Percentiles rank a stretch among this genome's conserved stretches.
These are phyloP conservation scores for Enoplosus armatus DNA, from an alignment of 2,797 vertebrate species.

Conservation along the genomic window DNA sequence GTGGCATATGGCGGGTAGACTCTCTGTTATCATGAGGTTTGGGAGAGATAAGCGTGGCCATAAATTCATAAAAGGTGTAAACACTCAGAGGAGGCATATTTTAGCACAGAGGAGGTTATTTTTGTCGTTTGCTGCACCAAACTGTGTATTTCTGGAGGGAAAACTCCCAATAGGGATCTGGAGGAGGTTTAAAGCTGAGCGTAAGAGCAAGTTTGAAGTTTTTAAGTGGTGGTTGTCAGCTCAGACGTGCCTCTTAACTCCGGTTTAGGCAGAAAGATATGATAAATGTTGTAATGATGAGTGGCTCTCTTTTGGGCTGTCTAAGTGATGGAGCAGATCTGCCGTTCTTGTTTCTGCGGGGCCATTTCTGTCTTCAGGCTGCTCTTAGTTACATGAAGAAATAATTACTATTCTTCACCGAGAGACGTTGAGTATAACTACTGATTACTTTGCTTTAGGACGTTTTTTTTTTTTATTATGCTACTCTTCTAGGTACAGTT, in stretches of 20 bases:
- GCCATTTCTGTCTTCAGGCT: slow-evolving; percentile 39
- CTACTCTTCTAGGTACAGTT: not conserved
- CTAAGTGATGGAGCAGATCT: slow-evolving; percentile 47
- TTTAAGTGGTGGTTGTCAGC: slow-evolving; percentile 77
- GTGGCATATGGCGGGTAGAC: slow-evolving; percentile 76
- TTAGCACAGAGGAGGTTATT: slow-evolving; percentile 47
- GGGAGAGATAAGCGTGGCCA: slow-evolving; percentile 51
- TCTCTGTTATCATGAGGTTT: slow-evolving; percentile 59
- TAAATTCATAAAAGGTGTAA: slow-evolving; percentile 72
- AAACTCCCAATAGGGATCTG: slow-evolving; percentile 51
- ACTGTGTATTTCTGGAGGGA: slow-evolving; percentile 38
- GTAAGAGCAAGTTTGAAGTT: slow-evolving; percentile 63
- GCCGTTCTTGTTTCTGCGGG: slow-evolving; percentile 27
- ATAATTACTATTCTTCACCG: not conserved
- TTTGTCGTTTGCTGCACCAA: slow-evolving; percentile 32
- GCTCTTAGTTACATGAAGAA: slow-evolving; percentile 19
- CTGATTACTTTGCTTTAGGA: not conserved
- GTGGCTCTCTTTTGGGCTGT: slow-evolving; percentile 52
- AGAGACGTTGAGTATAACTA: not conserved
- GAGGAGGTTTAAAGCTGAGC: slow-evolving; percentile 45
- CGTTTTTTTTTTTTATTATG: not conserved
- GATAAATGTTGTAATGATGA: slow-evolving; percentile 71
- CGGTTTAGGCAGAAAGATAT: slow-evolving; percentile 52
- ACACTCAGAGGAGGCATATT: slow-evolving; percentile 33
- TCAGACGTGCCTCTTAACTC: slow-evolving; percentile 62